A percentile compares a stretch with the other conserved stretches of the same genome.
These are phyloP conservation scores for Mus spicilegus DNA, from an alignment of 2,113 vertebrate species.

Conservation along the genomic window DNA sequence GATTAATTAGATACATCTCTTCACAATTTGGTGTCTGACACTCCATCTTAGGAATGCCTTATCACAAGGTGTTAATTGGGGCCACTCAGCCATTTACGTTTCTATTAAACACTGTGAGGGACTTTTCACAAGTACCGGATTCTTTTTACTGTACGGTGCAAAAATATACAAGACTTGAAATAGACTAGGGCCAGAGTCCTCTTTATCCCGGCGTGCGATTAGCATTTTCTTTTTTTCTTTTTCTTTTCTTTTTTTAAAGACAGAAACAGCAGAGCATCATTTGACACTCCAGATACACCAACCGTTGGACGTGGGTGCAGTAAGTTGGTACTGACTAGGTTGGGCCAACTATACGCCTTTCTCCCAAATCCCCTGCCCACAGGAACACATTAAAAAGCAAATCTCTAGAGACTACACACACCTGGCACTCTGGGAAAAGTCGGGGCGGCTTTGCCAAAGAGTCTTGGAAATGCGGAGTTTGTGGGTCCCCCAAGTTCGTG, in stretches of 20 bases:
- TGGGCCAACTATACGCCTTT: background rate
- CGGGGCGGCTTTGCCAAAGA: background rate
- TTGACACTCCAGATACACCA: slow-evolving; percentile 1
- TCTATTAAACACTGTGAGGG: slow-evolving; percentile 94
- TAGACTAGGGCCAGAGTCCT: slow-evolving; percentile 32
- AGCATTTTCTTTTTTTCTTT: background rate
- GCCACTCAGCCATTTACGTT: slow-evolving; percentile 96
- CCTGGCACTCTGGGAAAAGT: background rate
- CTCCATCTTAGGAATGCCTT: slow-evolving; percentile 92
- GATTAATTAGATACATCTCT: slow-evolving; percentile 92
- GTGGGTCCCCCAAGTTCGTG: background rate
- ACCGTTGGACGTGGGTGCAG: accelerated
- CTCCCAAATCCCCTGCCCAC: background rate
- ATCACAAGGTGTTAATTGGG: slow-evolving; percentile 99
- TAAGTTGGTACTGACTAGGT: background rate
- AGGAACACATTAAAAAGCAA: background rate
- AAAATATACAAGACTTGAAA: slow-evolving; percentile 80
- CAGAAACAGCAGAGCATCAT: background rate
- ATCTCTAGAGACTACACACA: background rate
- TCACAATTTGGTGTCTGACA: slow-evolving; percentile 92
- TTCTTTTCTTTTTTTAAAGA: slow-evolving; percentile 40
- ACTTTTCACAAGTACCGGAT: slow-evolving; percentile 86
- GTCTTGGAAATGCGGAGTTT: background rate
- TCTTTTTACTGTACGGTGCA: slow-evolving; percentile 76
- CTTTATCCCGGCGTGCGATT: background rate